Evolutionary conservation across 2,797 vertebrate genomes (phyloP), one percentile per base, ranked within the genome.

Genomic region (Heliangelus exortis): DNA sequence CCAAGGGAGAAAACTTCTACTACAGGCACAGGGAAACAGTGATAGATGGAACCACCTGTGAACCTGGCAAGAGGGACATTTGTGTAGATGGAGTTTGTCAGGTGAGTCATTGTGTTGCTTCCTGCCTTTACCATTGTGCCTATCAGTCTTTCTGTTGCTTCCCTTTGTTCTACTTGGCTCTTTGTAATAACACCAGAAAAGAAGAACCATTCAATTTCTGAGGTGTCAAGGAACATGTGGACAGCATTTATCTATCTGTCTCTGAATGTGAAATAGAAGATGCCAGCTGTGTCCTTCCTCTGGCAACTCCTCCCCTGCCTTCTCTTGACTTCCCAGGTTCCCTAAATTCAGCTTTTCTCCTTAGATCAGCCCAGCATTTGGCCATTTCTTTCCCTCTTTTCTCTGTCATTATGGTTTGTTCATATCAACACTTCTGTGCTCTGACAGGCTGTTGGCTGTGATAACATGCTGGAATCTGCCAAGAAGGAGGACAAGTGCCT

Each of bases 1-100:
- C 99, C 31, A 98, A 98, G 93, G 99, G 99, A 92, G 99, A 99
- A 93, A 99, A 98, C 97, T 99, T 99, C 91, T 99, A 98, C 97
- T 99, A 98, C 69, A 98, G 98, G 22, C 99, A 99, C 84, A 98
- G 97, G 92, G 98, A 97, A 77, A 85, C 98, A 0, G 99, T 99
- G 88, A 95, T 97, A 3, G 99, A 99, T 2, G 99, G 99, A 4
- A 99, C 99, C 0, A 97, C 98, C 9, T 99, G 99, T 78, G 98
- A 99, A 95, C 99, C 99, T 0, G 99, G 99, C 47, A 98, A 97
- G n/a, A 96, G 54, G 47, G 98, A 99, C 11, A 68, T 99, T 74
- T 99, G 99, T 83, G 98, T 99, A 96, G 98, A 98, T 1, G 99
- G 99, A 67, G 96, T 98, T 84, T 99, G 99, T 94, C 98, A 98